These are phyloP conservation scores for Druon quercuslanigerum DNA, from an alignment of 1,140 invertebrate genomes.

Conservation along the genomic window DNA sequence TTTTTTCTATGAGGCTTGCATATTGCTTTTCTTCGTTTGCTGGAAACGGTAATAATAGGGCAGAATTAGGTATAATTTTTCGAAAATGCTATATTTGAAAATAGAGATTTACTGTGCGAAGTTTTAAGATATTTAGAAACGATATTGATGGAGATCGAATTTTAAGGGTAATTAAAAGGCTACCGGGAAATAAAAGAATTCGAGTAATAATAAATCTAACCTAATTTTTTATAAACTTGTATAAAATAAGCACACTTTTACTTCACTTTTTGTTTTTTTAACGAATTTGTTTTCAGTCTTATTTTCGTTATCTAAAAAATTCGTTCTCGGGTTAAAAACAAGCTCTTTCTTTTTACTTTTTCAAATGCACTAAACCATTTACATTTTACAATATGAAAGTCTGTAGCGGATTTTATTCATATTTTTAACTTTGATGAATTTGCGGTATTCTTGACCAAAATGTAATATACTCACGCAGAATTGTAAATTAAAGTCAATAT, in stretches of 20 bases:
- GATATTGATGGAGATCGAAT: not conserved
- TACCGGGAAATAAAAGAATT: not conserved
- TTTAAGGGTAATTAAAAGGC: slow-evolving; percentile 18
- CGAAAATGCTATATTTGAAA: no score
- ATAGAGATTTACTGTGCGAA: no score
- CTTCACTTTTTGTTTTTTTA: no score
- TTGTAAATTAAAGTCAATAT: slow-evolving; percentile 32
- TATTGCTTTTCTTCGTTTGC: no score
- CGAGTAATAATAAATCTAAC: not conserved
- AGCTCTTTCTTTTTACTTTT: slow-evolving; percentile 1
- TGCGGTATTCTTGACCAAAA: not conserved
- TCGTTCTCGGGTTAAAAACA: not conserved
- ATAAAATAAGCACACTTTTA: no score
- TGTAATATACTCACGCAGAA: slow-evolving; percentile 16
- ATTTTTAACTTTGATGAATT: not conserved
- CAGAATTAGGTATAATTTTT: no score
- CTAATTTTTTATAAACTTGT: no score
- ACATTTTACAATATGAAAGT: not conserved
- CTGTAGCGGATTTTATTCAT: not conserved
- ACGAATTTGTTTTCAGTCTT: not conserved
- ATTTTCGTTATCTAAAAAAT: not conserved
- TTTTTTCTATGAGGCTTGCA: no score
- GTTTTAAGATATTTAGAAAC: no score
- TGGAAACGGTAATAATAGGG: no score
- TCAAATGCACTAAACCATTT: slow-evolving; percentile 7